These are phyloP conservation scores for Graptemys geographica DNA, from an alignment of 2,797 vertebrate species.

Conservation along the genomic window DNA sequence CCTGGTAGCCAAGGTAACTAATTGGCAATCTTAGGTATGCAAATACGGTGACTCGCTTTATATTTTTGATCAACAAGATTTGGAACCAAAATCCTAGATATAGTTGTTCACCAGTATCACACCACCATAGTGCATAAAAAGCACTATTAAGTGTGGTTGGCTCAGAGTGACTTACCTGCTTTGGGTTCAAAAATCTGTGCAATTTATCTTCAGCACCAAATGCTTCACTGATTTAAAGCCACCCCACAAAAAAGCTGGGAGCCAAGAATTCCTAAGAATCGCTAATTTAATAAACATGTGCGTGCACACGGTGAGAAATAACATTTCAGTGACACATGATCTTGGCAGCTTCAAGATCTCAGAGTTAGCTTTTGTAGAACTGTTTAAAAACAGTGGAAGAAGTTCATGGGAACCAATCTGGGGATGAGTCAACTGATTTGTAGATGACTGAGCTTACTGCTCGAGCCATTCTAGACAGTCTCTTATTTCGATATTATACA, in stretches of 20 bases:
- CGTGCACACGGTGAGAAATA: not conserved
- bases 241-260: not conserved
- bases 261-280: not conserved
- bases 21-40: accelerated
- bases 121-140: not conserved
- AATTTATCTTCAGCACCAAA: not conserved
- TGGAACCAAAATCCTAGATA: not conserved
- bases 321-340: not conserved
- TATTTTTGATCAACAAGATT: accelerated
- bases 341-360: not conserved
- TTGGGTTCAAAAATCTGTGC: not conserved
- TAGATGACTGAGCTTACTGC: not conserved
- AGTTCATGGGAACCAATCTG: not conserved
- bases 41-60: not conserved
- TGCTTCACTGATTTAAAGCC: not conserved
- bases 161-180: not conserved
- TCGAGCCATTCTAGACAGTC: not conserved
- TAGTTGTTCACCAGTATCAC: accelerated
- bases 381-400: not conserved
- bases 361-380: not conserved
- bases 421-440: accelerated
- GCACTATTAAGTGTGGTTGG: not conserved
- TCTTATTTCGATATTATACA: accelerated
- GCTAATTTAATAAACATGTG: not conserved
- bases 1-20: not conserved